phyloP scores from a whole-genome alignment of 2,797 vertebrate species.

The Aldrovandia affinis region DNA sequence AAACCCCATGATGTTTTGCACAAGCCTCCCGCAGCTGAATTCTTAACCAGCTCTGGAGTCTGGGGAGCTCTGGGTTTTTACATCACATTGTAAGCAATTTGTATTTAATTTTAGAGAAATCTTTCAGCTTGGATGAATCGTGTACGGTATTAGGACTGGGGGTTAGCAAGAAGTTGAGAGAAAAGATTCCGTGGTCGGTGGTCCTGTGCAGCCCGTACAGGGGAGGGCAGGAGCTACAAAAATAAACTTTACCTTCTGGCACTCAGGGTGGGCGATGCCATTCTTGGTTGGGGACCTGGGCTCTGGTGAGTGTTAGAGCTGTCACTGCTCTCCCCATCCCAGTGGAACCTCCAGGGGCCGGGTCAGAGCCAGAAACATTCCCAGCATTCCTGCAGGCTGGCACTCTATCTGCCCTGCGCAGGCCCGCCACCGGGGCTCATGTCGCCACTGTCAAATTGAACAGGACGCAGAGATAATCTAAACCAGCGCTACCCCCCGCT shows the following conservation, averaged over 20 bases:
- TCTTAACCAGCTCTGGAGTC: background rate
- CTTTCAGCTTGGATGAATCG: conserved; percentile 62
- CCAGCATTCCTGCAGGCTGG: conserved; percentile 69
- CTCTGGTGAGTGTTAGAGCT: conserved; percentile 96
- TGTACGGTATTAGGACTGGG: conserved; percentile 64
- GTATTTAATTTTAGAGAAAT: conserved; percentile 29
- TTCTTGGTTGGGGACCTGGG: conserved; percentile 79
- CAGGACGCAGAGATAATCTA: conserved; percentile 70
- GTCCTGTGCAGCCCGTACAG: conserved; percentile 78
- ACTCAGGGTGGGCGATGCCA: conserved; percentile 94
- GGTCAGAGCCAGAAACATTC: conserved; percentile 75
- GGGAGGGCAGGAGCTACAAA: conserved; percentile 84
- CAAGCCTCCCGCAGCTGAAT: background rate
- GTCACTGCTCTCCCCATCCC: conserved; percentile 76
- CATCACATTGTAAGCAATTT: background rate
- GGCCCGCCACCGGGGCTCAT: conserved; percentile 59
- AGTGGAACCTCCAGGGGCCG: conserved; percentile 53
- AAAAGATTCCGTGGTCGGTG: conserved; percentile 80
- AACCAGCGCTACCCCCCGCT: conserved; percentile 61
- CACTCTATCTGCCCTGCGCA: conserved; percentile 51
- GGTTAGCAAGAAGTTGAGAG: conserved; percentile 52
- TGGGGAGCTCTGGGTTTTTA: background rate
- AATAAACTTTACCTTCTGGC: conserved; percentile 95
- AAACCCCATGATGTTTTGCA: background rate
- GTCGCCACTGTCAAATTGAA: conserved; percentile 74